Base-by-base conservation (phyloP, 1,140 invertebrate genomes). In the Drosophila nannoptera region DNA sequence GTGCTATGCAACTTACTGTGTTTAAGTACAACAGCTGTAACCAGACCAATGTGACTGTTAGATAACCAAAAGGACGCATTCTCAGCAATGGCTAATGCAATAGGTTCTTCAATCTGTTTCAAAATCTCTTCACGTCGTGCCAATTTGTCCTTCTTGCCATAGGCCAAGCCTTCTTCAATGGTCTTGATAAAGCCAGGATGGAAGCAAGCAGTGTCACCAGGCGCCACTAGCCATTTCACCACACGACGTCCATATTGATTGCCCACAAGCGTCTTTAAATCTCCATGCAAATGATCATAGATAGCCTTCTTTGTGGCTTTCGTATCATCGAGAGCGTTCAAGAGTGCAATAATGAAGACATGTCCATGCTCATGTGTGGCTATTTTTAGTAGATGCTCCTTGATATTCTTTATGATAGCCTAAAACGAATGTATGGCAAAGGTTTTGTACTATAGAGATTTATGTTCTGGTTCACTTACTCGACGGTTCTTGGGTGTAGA, bases 281-380 rank as follows among this genome's bases (percentile, higher is more conserved):
- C 92, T 6, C 92, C 93, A 31, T 95, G 90, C 49, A 99, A 89
- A 78, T 96, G 94, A 54, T 94, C 90, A 14, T 96, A 90, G 45
- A 96, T 92, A 9, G 94, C 93, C 90, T 98, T 98, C 72, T 95
- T 95, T 16, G 98, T 91, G 0, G 98, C 90, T 49, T 96, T 94
- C 3, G 97, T 99, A 78, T 99, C 97, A 90, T 99, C 98, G 1
- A 97, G 93, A n/a, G 92, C 92, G 88, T 98, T 97, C 70, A 98
- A 94, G 48, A 98, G 91, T 0, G 95, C 93, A 58, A 98, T 90
- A 33, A 99, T 88, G 7, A 96, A 92, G 14, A 96, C 90, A 87
- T 97, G 94, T 0, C 96, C 97, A 81, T 96, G 93, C 89, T 98
- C 96, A 70, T 98, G 97, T 36, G 92, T 93, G 16, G 94, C 93